Evolutionary conservation across 2,888 invertebrate genomes (phyloP), one percentile per base, ranked within the genome.

Genomic region (Quadriops clusia): DNA sequence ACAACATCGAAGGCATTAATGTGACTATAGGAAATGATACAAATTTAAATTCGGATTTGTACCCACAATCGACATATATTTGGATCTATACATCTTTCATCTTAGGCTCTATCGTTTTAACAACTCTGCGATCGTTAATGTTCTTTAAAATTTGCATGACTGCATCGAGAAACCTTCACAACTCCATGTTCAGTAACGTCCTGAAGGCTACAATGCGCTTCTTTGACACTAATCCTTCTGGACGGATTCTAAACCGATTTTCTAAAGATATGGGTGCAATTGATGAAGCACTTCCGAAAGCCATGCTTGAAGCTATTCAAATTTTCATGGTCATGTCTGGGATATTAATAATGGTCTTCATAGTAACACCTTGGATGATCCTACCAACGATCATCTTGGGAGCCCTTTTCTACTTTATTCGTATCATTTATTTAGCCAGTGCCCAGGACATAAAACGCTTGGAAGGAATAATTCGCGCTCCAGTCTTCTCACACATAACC

Each of bases 401-500:
- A 4, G 39, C 71, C 6, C 47, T 77, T 15, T 83, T 83, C 61
- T 70, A 72, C 45, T 50, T 67, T 37, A 68, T 78, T 50, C 65
- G 82, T 11, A 49, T 64, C 10, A 60, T 82, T 38, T 86, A 83
- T 53, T 64, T 85, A 38, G 60, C 63, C 26, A 77, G 78, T 2
- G 80, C 83, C 1, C 72, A 82, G 47, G 74, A 76, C 46, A 64
- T 86, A 30, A 86, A 77, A 61, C 66, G 76, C 60, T 61, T 68
- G 5, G 70, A 70, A 49, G 68, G 68, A 33, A 54, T 58, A 18
- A 64, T 68, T 33, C 72, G 84, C 38, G 89, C 90, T 60, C 93
- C 94, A 0, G 83, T 94, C 0, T 91, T 90, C 56, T 84, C 89
- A 0, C 89, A 93, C 54, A 72, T 93, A 42, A 79, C 82, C n/a